phyloP scores from a whole-genome alignment of 92 coral and sea anemone genomes.

The Plumapathes pennacea region DNA sequence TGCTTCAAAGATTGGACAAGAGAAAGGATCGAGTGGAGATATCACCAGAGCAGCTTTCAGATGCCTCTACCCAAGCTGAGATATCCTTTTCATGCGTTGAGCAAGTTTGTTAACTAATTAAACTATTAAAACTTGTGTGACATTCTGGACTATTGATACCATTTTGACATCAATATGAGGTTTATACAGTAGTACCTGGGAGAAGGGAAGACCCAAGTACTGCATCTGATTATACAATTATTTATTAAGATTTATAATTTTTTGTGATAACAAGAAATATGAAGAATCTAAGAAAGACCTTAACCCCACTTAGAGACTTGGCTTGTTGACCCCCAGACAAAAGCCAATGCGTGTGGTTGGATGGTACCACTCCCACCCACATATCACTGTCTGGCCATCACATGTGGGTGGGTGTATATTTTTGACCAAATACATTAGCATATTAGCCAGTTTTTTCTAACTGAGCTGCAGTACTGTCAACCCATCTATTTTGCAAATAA shows the following conservation, averaged over 20 bases:
- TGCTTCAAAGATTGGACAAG: slow-evolving; percentile 95
- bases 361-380: slow-evolving; percentile 99
- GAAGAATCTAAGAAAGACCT: slow-evolving; percentile 13
- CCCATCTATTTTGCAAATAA: not conserved
- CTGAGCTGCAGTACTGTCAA: too few species aligned
- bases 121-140: too few species aligned
- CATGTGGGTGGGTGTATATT: slow-evolving; percentile 80
- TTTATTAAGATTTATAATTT: too few species aligned
- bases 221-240: too few species aligned
- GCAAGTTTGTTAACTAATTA: too few species aligned
- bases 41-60: slow-evolving; percentile 95
- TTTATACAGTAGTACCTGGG: too few species aligned
- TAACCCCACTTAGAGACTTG: slow-evolving; percentile 64
- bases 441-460: not conserved
- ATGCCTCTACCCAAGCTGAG: slow-evolving; percentile 98
- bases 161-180: too few species aligned
- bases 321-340: slow-evolving; percentile 71
- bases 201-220: too few species aligned
- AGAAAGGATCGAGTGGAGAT: slow-evolving; percentile 97
- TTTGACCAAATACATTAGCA: not conserved
- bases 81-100: too few species aligned
- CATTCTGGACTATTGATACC: too few species aligned
- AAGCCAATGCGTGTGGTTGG: slow-evolving; percentile 97
- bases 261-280: too few species aligned
- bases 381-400: slow-evolving; percentile 99